These are phyloP conservation scores for Zaprionus kolodkinae DNA, from an alignment of 1,140 invertebrate genomes.

Conservation along the genomic window DNA sequence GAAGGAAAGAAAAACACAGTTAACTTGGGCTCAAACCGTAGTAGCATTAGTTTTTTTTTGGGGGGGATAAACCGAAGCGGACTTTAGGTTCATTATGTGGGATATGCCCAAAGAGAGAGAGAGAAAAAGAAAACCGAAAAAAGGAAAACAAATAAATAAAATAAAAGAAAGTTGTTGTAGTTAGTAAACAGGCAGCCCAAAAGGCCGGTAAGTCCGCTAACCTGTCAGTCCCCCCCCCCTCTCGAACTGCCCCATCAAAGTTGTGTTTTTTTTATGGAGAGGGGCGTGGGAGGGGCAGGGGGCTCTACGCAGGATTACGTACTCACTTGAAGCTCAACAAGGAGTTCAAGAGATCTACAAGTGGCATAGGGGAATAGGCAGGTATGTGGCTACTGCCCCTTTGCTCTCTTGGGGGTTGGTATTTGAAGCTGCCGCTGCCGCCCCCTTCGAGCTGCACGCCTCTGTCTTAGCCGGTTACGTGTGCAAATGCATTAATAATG, in stretches of 20 bases:
- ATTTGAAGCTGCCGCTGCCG: neutral
- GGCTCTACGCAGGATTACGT: constrained; percentile 13
- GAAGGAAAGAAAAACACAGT: neutral
- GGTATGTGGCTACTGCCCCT: neutral
- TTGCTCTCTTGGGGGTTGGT: neutral
- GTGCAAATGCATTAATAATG: constrained; percentile 77
- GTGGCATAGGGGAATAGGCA: constrained; percentile 53
- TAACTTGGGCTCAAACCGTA: constrained; percentile 24
- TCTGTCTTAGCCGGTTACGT: constrained; percentile 43
- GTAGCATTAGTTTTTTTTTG: neutral
- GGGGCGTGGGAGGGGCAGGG: too few species aligned
- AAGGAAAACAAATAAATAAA: constrained; percentile 44
- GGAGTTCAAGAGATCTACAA: constrained; percentile 54
- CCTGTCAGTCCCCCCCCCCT: neutral
- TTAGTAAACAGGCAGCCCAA: constrained; percentile 20
- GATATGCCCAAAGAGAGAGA: constrained; percentile 1
- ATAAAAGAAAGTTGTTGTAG: constrained; percentile 32
- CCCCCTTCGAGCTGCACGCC: neutral
- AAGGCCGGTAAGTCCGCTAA: constrained; percentile 4
- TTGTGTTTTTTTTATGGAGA: constrained; percentile 9
- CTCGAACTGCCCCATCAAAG: constrained; percentile 3
- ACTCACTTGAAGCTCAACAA: constrained; percentile 46
- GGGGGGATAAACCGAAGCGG: constrained; percentile 9
- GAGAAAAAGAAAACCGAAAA: neutral
- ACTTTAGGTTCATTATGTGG: constrained; percentile 30